phyloP scores from a whole-genome alignment of 2,797 vertebrate genomes.

The Arnoldichthys spilopterus region DNA sequence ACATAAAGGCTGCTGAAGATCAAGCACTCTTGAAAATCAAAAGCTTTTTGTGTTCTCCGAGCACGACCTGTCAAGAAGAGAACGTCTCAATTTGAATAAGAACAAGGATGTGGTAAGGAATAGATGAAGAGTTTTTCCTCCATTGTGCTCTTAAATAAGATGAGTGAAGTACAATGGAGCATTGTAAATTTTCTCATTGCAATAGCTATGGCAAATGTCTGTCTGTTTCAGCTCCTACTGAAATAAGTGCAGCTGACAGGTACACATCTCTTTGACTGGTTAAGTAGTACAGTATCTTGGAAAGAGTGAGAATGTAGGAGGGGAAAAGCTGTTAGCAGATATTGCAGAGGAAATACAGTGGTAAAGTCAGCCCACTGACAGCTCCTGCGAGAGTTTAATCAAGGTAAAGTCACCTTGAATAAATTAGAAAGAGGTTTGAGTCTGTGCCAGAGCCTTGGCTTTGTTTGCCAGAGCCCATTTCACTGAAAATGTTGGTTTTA shows the following conservation, averaged over 20 bases:
- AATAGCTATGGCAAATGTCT: constrained; percentile 30
- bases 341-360: constrained; percentile 25
- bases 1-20: constrained; percentile 44
- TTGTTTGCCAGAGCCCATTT: constrained; percentile 37
- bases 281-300: constrained; percentile 5
- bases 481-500: constrained; percentile 6
- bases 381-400: constrained; percentile 46
- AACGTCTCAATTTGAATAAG: constrained; percentile 30
- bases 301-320: constrained; percentile 1
- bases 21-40: constrained; percentile 43
- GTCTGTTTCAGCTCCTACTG: constrained; percentile 22
- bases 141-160: background rate
- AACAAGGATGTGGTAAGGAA: background rate
- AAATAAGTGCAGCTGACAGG: constrained; percentile 22
- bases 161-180: background rate
- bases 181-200: constrained; percentile 13
- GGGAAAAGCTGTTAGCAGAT: constrained; percentile 21
- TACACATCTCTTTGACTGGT: constrained; percentile 10
- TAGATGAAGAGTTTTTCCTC: background rate
- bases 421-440: constrained; percentile 42
- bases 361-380: constrained; percentile 11
- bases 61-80: constrained; percentile 12
- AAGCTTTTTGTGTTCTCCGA: constrained; percentile 24
- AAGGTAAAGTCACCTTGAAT: constrained; percentile 55
- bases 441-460: background rate